Evolutionary conservation across 2,888 invertebrate genomes (phyloP), one percentile per base, ranked within the genome.

Genomic region (Spodoptera littoralis): DNA sequence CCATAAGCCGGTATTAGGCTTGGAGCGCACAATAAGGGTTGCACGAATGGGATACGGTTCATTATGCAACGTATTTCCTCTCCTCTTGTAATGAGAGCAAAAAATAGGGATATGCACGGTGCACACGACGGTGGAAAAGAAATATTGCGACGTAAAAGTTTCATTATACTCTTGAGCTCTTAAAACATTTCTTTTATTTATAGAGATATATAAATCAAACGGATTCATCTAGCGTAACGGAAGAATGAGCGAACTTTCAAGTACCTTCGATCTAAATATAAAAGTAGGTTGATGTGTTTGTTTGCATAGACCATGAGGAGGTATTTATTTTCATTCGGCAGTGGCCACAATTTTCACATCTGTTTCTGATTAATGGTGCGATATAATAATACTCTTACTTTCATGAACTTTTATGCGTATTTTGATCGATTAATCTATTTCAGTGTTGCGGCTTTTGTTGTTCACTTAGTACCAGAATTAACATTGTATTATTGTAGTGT

Each of bases 321-420:
- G 86, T 91, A 90, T 91, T 92, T 92, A 91, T 92, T 92, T 92
- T 88, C 81, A 89, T 90, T 86, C 82, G 78, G 84, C 80, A 82
- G 79, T 84, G 70, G 83, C 82, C 83, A 80, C 80, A 77, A 83
- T 82, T 76, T 81, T 81, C 78, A 83, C 84, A 86, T 86, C 84
- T 86, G 83, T 81, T 81, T 71, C 66, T 62, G 67, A 77, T 36
- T 36, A 36, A 36, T 74, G 57, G 73, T 77, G 55, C 69, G 71
- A 73, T 70, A 73, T 68, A 65, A 80, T 74, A 80, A 77, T 83
- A 79, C 70, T 76, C 70, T 80, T 76, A 76, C 72, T 73, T 64
- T 73, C 70, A 79, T 81, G 76, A 69, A 66, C 70, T 67, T 72
- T 73, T 65, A 69, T 77, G 68, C 70, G 64, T 64, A 77, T 72